Percentiles rank a stretch among this genome's conserved stretches.
These are phyloP conservation scores for Trichomalopsis sarcophagae DNA, from an alignment of 1,140 invertebrate genomes.

Conservation along the genomic window DNA sequence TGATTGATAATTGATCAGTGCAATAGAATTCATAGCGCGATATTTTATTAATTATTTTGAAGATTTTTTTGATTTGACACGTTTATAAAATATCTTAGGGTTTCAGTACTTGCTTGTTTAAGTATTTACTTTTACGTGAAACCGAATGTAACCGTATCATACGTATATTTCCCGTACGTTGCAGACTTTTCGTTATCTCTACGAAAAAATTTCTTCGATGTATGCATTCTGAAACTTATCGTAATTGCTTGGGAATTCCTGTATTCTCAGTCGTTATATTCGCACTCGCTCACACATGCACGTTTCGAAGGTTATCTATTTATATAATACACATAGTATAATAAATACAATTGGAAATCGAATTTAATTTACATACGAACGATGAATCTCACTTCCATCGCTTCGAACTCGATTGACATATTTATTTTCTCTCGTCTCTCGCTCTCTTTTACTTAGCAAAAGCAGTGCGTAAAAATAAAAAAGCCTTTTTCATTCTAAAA, in stretches of 20 bases:
- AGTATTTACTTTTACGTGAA: slow-evolving; percentile 10
- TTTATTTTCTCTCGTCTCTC: neutral
- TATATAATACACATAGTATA: slow-evolving; percentile 18
- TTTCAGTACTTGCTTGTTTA: neutral
- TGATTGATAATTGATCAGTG: neutral
- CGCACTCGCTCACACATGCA: neutral
- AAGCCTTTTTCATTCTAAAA: slow-evolving; percentile 30
- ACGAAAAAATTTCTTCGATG: slow-evolving; percentile 47
- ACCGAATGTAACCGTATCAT: slow-evolving; percentile 24
- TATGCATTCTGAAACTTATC: slow-evolving; percentile 43
- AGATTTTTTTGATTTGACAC: neutral
- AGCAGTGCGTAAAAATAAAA: slow-evolving; percentile 43
- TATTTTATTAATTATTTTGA: neutral
- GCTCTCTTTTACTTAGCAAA: slow-evolving; percentile 34
- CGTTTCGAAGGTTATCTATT: slow-evolving; percentile 9
- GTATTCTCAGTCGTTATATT: slow-evolving; percentile 45
- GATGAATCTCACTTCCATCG: neutral
- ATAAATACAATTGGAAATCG: slow-evolving; percentile 47
- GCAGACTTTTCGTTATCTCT: slow-evolving; percentile 36
- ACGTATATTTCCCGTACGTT: neutral
- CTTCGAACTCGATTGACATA: slow-evolving; percentile 22
- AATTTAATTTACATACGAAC: slow-evolving; percentile 28
- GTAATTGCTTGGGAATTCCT: slow-evolving; percentile 49
- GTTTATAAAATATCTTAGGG: neutral
- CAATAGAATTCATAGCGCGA: neutral